Base-by-base conservation (phyloP, 2,888 invertebrate species). In the Acleris laterana region DNA sequence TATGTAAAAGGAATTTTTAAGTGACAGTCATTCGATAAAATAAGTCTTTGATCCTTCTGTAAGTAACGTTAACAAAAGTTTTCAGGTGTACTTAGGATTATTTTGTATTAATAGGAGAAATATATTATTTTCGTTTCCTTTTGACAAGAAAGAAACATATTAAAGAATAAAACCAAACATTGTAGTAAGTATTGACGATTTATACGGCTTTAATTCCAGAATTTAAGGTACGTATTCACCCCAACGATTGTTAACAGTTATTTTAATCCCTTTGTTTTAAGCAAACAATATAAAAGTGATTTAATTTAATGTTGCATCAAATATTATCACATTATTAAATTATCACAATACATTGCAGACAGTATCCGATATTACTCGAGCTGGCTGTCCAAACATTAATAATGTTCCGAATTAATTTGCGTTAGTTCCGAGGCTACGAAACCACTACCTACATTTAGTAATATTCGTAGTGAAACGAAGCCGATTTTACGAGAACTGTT, bases 1-100 rank as follows among this genome's bases (percentile, higher is more conserved):
- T 78, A 81, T 78, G 85, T 86, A 89, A 89, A 90, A 90, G 88
- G 85, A 89, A 88, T 88, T 87, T 83, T 88, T 83, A 87, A 88
- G 86, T 83, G 80, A 83, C 82, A 76, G 80, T 77, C 84, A 82
- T 77, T 84, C 79, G 75, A 74, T 76, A 84, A 77, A 81, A 76
- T 77, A 77, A 78, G 77, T 77, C 80, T 84, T 80, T 81, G 74
- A 83, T 81, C 78, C 79, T 71, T 72, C 65, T 71, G 58, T 67
- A 52, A 61, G 60, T 56, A 61, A 56, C 50, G 56, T 32, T 22
- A 62, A 62, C 66, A 62, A 66, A 66, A 52, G 61, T 57, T 57
- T 48, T 25, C 38, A 17, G 44, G 17, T 32, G 28, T 65, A 55
- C 19, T 9, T 44, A 11, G 25, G 19, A 13, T 56, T 13, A 44